Percentiles rank a stretch among this genome's conserved stretches.
phyloP scores from a whole-genome alignment of 2,888 invertebrate species.

The Thumatha senex region DNA sequence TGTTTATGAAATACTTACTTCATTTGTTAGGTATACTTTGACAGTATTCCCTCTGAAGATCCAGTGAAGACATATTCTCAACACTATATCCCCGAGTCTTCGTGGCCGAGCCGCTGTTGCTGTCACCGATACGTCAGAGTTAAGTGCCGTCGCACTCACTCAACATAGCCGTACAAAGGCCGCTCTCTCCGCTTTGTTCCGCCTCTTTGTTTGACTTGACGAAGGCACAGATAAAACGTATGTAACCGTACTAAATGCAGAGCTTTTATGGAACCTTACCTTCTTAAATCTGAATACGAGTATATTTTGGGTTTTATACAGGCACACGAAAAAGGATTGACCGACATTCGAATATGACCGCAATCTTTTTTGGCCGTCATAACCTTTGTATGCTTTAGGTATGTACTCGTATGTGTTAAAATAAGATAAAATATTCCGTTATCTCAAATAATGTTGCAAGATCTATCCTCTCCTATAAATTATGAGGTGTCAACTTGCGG shows the following conservation, averaged over 20 bases:
- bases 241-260: conserved; percentile 43
- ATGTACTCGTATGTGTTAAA: conserved; percentile 4
- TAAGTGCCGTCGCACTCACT: conserved; percentile 72
- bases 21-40: no score
- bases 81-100: conserved; percentile 32
- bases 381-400: conserved; percentile 15
- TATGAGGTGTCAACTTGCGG: conserved; percentile 67
- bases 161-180: conserved; percentile 72
- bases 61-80: conserved; percentile 26
- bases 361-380: conserved; percentile 23
- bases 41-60: conserved; percentile 12
- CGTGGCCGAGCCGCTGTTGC: conserved; percentile 43
- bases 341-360: conserved; percentile 7
- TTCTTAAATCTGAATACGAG: conserved; percentile 14
- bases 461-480: conserved; percentile 51
- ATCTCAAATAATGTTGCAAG: conserved; percentile 50
- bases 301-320: conserved; percentile 16
- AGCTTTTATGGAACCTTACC: conserved; percentile 45
- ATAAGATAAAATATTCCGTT: conserved; percentile 27
- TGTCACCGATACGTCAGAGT: conserved; percentile 64
- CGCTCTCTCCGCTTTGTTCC: conserved; percentile 79
- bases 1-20: no score
- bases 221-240: conserved; percentile 59
- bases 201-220: conserved; percentile 77
- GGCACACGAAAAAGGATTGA: conserved; percentile 13